Evolutionary conservation across 2,113 vertebrate species (phyloP).

Genomic region (Taurulus bubalis): DNA sequence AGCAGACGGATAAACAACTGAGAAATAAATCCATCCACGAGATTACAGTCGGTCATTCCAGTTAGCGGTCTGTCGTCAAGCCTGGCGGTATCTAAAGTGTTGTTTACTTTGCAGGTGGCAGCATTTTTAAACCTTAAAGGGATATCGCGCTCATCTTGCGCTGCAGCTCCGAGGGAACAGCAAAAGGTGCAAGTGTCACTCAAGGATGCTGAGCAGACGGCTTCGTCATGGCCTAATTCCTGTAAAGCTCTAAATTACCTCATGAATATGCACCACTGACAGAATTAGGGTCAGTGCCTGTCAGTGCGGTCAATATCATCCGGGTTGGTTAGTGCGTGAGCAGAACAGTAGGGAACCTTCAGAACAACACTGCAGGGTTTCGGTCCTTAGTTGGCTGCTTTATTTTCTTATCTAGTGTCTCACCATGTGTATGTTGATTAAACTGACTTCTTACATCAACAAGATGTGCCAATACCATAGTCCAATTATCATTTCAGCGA

Average conservation of each 20-base stretch:
- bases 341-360: background rate
- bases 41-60: background rate
- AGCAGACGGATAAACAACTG: background rate
- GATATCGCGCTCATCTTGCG: background rate
- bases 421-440: background rate
- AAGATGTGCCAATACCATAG: background rate
- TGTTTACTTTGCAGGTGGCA: background rate
- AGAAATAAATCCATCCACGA: background rate
- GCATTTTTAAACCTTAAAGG: background rate
- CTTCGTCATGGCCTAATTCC: conserved; percentile 65
- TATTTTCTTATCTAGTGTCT: background rate
- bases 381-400: background rate
- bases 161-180: background rate
- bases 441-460: background rate
- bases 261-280: conserved; percentile 61
- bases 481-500: background rate
- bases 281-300: conserved; percentile 65
- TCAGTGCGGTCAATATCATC: conserved; percentile 47
- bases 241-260: conserved; percentile 55
- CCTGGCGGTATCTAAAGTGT: background rate
- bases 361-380: background rate
- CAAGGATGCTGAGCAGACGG: conserved; percentile 59
- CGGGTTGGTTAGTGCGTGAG: conserved; percentile 16
- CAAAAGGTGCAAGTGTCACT: conserved; percentile 41
- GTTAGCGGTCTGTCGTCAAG: background rate